A percentile compares a stretch with the other conserved stretches of the same genome.
Evolutionary conservation across 2,888 invertebrate genomes (phyloP).

Genomic region (Sphaerophoria rueppellii): DNA sequence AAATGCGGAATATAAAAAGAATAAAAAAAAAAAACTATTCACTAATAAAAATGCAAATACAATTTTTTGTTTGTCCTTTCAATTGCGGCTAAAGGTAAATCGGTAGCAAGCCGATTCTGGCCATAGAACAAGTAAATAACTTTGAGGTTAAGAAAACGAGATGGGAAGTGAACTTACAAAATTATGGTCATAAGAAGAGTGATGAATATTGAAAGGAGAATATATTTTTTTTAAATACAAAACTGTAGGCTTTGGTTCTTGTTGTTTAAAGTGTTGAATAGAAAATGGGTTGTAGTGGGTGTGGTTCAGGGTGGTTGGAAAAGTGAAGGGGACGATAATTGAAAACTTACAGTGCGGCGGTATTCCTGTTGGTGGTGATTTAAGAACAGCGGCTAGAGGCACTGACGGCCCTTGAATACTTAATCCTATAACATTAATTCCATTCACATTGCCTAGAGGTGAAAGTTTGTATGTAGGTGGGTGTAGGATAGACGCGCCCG

Average conservation of each 20-base stretch:
- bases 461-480: conserved; percentile 71
- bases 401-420: conserved; percentile 84
- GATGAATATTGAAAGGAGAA: conserved; percentile 67
- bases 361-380: conserved; percentile 77
- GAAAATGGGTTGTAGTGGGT: neutral
- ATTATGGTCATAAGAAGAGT: conserved; percentile 54
- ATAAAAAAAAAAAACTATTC: conserved; percentile 40
- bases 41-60: conserved; percentile 64
- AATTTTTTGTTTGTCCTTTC: conserved; percentile 49
- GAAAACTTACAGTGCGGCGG: conserved; percentile 75
- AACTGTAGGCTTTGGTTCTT: conserved; percentile 17
- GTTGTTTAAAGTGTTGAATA: conserved; percentile 19
- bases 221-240: conserved; percentile 35
- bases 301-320: neutral
- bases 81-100: conserved; percentile 48
- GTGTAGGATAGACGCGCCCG: conserved; percentile 23
- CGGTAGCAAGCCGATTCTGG: conserved; percentile 37
- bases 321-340: conserved; percentile 29
- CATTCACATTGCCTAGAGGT: conserved; percentile 86
- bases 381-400: conserved; percentile 81
- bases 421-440: conserved; percentile 87
- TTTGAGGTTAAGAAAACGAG: conserved; percentile 16
- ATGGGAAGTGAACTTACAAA: conserved; percentile 8
- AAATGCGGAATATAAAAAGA: conserved; percentile 47
- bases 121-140: conserved; percentile 46